Evolutionary conservation across 2,797 vertebrate genomes (phyloP).

Genomic region (Enteromius anoplus): DNA sequence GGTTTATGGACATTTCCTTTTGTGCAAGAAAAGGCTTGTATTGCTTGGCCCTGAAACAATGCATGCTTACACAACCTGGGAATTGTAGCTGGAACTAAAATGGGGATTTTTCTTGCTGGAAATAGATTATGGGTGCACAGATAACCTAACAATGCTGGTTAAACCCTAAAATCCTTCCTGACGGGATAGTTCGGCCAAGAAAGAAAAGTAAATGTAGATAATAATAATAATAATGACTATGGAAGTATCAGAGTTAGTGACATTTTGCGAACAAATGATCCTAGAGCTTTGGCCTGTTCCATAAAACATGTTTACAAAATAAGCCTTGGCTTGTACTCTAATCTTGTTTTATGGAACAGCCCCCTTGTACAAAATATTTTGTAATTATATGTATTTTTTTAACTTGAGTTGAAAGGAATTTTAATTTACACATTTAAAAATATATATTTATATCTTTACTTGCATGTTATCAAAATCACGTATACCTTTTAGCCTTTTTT

Average conservation of each 20-base stretch:
- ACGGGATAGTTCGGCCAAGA: neutral
- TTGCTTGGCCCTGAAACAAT: slow-evolving; percentile 28
- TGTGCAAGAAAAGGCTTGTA: slow-evolving; percentile 7
- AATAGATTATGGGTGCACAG: neutral
- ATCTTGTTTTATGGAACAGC: too few species aligned
- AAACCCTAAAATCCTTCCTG: neutral
- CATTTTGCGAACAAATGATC: neutral
- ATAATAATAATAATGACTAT: neutral
- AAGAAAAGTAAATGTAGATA: neutral
- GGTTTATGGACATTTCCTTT: slow-evolving; percentile 26
- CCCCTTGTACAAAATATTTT: neutral
- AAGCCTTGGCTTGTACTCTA: too few species aligned
- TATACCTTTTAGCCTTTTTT: too few species aligned
- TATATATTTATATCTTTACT: too few species aligned
- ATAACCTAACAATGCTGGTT: neutral
- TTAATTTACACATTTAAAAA: neutral
- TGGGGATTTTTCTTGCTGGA: neutral
- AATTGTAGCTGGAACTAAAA: neutral
- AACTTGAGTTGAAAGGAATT: neutral
- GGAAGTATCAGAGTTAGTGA: neutral
- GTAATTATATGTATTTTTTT: neutral
- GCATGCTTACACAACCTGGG: neutral
- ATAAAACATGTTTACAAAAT: too few species aligned
- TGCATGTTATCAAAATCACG: too few species aligned
- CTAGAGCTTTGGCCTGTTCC: neutral